Conservation (phyloP, 2,113 vertebrate species). For the Saccopteryx bilineata region DNA sequence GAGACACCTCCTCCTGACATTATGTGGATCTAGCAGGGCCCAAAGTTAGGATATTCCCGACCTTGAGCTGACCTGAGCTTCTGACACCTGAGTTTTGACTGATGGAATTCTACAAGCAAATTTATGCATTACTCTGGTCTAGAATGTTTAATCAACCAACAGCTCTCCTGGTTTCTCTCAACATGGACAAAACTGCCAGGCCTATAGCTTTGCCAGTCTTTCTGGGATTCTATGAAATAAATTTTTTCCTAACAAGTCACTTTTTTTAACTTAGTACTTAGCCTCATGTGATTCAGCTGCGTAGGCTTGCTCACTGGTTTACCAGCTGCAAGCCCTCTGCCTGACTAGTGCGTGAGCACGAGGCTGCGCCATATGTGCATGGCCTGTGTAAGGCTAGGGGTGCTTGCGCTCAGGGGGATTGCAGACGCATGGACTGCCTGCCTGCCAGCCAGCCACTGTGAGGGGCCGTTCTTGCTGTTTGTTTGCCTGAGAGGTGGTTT, state of each 20-base stretch:
- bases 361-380: too few species aligned
- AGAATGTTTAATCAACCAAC: background rate
- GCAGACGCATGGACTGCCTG: too few species aligned
- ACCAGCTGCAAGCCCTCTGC: too few species aligned
- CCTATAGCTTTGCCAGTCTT: background rate
- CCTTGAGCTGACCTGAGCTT: slow-evolving; percentile 11
- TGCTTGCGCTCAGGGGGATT: too few species aligned
- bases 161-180: background rate
- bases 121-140: background rate
- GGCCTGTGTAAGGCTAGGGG: too few species aligned
- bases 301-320: too few species aligned
- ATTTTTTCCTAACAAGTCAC: background rate
- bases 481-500: too few species aligned
- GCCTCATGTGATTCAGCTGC: background rate
- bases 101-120: background rate
- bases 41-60: background rate
- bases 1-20: background rate
- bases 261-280: slow-evolving; percentile 2
- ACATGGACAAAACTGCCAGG: background rate
- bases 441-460: too few species aligned
- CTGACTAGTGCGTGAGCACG: too few species aligned
- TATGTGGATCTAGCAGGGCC: background rate
- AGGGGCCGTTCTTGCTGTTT: too few species aligned
- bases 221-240: slow-evolving; percentile 26
- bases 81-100: background rate